Evolutionary conservation across 2,113 vertebrate genomes (phyloP), one percentile per base, ranked within the genome.

Genomic region (Chloropsis hardwickii): DNA sequence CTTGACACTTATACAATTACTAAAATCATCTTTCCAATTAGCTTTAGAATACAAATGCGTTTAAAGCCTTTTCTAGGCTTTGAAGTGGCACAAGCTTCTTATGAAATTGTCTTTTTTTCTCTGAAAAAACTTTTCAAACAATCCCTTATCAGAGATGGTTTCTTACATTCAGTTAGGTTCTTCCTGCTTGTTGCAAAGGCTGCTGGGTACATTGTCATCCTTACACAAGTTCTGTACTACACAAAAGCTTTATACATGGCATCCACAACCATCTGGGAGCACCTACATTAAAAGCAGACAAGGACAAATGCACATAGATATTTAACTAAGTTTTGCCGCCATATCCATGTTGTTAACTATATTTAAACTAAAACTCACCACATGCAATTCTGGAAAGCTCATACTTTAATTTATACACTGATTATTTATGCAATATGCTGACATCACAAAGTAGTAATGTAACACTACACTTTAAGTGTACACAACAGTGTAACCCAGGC

Each of bases 1-100:
- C 64, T 83, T 88, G 25, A 86, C 1, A 8, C 25, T 74, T 2
- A 1, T 51, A 78, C 23, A 87, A 70, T 81, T 92, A 78, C 31
- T 54, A 87, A 92, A 84, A 92, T 66, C 29, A 67, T 57, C 14
- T 70, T 93, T 91, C 47, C 88, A 91, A 61, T 81, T 84, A 91
- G 65, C 35, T 81, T 84, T 74, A 70, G n/a, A 94, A 91, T 53
- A 23, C 39, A 81, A 87, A 92, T 54, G 14, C 51, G 42, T 70
- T 89, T 65, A 65, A 65, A 65, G 40, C 11, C 37, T 94, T 74
- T 78, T 20, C 22, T 40, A 67, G 48, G 51, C 64, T 96, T 88
- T 57, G 45, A 86, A 90, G 54, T 50, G 31, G 35, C 50, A 90
- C 14, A 77, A 57, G 21, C 35, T 39, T 81, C 27, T 81, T 62